phyloP scores from a whole-genome alignment of 2,888 invertebrate genomes.

The Cheilosia vernalis region DNA sequence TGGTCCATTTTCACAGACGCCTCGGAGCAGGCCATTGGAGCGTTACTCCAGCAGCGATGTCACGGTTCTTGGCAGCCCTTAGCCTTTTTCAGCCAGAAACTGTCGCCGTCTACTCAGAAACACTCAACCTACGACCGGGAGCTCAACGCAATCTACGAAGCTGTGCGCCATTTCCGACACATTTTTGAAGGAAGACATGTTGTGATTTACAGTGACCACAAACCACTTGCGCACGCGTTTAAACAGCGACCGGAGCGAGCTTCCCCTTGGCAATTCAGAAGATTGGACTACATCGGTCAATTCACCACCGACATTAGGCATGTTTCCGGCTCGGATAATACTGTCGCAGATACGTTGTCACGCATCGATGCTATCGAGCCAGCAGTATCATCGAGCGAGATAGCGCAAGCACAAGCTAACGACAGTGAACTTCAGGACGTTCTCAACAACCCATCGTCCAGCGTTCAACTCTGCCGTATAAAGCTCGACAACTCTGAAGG shows the following conservation, averaged over 20 bases:
- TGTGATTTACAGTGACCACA: constrained; percentile 23
- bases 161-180: not conserved
- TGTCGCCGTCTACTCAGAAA: constrained; percentile 2
- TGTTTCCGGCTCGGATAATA: constrained; percentile 9
- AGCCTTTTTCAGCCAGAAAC: constrained; percentile 1
- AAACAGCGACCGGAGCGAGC: too few relatives aligned
- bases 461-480: too few relatives aligned
- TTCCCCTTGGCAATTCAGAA: too few relatives aligned
- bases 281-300: too few relatives aligned
- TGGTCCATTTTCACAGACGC: constrained; percentile 42
- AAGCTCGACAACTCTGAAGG: too few relatives aligned
- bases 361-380: too few relatives aligned
- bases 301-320: constrained; percentile 21
- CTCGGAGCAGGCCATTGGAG: constrained; percentile 40
- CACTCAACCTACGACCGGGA: too few relatives aligned
- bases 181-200: constrained; percentile 36
- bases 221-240: not conserved
- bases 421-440: not conserved
- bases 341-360: not conserved
- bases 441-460: too few relatives aligned
- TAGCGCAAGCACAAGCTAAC: not conserved
- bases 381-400: too few relatives aligned
- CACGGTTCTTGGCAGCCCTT: constrained; percentile 20
- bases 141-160: too few relatives aligned
- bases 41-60: constrained; percentile 10